These are phyloP conservation scores for Machaerirhynchus nigripectus DNA, from an alignment of 2,113 vertebrate genomes.

Conservation along the genomic window DNA sequence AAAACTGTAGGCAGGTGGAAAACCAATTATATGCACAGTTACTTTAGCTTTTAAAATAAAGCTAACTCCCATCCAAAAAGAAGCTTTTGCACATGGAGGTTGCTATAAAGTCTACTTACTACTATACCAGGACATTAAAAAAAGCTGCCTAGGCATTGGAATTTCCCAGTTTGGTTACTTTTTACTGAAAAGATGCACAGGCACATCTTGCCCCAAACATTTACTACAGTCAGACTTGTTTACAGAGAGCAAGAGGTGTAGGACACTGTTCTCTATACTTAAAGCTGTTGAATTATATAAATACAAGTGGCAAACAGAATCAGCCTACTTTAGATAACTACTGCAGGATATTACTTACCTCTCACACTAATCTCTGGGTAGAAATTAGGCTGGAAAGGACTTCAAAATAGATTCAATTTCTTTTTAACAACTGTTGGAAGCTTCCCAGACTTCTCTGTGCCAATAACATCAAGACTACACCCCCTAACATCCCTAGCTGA, in stretches of 20 bases:
- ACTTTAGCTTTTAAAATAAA: background rate
- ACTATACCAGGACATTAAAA: background rate
- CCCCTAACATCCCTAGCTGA: background rate
- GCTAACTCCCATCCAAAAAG: background rate
- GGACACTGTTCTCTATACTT: background rate
- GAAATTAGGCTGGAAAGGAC: constrained; percentile 6
- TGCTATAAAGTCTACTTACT: background rate
- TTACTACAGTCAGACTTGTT: background rate
- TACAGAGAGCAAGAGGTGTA: background rate
- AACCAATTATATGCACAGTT: background rate
- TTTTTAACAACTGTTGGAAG: constrained; percentile 4
- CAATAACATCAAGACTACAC: background rate
- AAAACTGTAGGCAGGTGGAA: background rate
- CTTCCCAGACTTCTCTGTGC: background rate
- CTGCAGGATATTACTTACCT: background rate
- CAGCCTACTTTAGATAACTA: background rate
- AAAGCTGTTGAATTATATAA: background rate
- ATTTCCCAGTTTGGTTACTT: background rate
- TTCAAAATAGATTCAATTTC: constrained; percentile 23
- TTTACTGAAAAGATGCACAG: background rate
- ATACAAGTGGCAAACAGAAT: background rate
- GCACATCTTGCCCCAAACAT: background rate
- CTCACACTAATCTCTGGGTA: background rate
- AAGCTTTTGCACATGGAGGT: background rate
- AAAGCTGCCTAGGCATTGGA: background rate